Evolutionary conservation across 2,888 invertebrate species (phyloP).

Genomic region (Tolmerus cingulatus): DNA sequence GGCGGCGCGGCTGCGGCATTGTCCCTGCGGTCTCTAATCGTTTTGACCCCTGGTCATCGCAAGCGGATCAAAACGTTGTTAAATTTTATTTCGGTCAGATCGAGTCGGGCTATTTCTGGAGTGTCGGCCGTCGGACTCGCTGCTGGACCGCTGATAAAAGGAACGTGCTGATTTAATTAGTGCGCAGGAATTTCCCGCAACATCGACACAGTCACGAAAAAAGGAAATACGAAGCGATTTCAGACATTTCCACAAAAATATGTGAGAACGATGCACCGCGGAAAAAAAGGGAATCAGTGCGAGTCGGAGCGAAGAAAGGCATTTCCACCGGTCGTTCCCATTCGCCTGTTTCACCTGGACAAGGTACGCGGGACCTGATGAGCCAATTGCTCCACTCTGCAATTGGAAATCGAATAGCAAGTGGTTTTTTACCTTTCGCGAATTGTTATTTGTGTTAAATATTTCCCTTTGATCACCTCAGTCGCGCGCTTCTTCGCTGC

Average conservation of each 20-base stretch:
- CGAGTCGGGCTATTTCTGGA: background rate
- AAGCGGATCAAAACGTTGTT: constrained; percentile 12
- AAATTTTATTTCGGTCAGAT: constrained; percentile 23
- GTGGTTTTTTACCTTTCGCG: background rate
- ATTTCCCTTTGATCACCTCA: background rate
- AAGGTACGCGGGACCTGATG: background rate
- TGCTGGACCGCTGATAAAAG: background rate
- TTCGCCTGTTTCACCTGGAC: background rate
- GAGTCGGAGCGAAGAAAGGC: background rate
- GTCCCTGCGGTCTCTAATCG: constrained; percentile 2
- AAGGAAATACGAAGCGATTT: background rate
- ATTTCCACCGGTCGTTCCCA: background rate
- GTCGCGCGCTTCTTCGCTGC: background rate
- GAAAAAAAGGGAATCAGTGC: constrained; percentile 6
- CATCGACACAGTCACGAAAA: background rate
- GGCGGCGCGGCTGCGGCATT: background rate
- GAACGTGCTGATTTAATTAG: constrained; percentile 31
- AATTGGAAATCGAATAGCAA: background rate
- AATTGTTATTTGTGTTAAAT: background rate
- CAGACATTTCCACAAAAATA: constrained; percentile 6
- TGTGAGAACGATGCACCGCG: background rate
- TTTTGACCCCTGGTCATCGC: constrained; percentile 9
- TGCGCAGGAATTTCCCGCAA: constrained; percentile 1
- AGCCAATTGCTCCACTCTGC: background rate
- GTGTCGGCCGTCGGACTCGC: background rate